Evolutionary conservation across 92 coral and sea anemone species (phyloP), one percentile per base, ranked within the genome.

Genomic region (Porites lobata): DNA sequence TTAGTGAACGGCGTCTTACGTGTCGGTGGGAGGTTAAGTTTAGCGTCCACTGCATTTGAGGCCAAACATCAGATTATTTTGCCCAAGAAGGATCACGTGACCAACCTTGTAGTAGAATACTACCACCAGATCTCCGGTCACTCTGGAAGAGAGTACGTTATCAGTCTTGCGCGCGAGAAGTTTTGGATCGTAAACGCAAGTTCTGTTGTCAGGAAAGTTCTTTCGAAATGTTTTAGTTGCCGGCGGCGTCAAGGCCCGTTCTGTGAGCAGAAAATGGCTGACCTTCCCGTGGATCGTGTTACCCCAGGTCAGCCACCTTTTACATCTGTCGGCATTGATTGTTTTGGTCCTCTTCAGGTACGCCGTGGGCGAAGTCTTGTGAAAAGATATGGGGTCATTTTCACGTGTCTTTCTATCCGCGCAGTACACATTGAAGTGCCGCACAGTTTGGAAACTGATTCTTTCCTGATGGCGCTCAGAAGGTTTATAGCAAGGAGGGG

Each of bases 251-350:
- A 79, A 47, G 32, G 56, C n/a, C 79, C 88, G 8, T 15, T 56
- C 1, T 81, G 91, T 22, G 72, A 87, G 70, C 91, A 87, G 69
- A 78, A 78, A 54, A 80, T 87, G 91, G 88, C 87, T 10, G 65
- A 80, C 78, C 72, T 87, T 17, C 90, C 87, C 5, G 53, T 6
- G 38, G 87, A 78, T 20, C 15, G 62, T 6, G 50, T 82, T 7
- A 71, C 21, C 12, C 66, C 80, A 2, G 81, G 71, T 19, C 26
- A 53, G 58, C 74, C 75, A n/a, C 90, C 90, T 9, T 79, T 86
- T 51, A 56, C 86, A 8, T 77, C 38, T 3, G 57, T 57, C 17
- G 88, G 88, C 0, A 22, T 77, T 22, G 87, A 77, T 24, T 61
- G 88, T 24, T 85, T 53, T 75, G 87, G 88, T 21, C 88, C 88